Evolutionary conservation across 92 coral and sea anemone species (phyloP), one percentile per base, ranked within the genome.

Genomic region (Scolanthus callimorphus): DNA sequence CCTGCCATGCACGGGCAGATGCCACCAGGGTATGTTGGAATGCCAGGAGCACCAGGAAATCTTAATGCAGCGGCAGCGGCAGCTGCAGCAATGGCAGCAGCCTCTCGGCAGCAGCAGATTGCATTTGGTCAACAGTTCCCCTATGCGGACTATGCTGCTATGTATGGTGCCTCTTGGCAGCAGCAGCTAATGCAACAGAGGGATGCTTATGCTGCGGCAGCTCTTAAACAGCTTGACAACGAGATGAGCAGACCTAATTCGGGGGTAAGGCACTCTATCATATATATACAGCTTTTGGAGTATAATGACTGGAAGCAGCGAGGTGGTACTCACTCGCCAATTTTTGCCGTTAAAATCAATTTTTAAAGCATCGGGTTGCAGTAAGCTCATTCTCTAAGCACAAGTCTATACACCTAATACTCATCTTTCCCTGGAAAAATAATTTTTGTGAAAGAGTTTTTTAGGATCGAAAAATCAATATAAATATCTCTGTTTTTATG

Each of bases 71-170:
- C 84, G 9, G 83, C 86, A 53, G 79, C 89, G 0, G 95, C 91
- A 11, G 91, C 90, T 9, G 95, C 95, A 1, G 95, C 95, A 15
- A 86, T 86, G 1, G 82, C 88, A 23, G 95, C 95, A 17, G 95
- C 95, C 8, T 56, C 82, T 25, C 88, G 79, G 43, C 92, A 85
- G 46, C 85, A 87, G 75, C 77, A 55, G 44, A n/a, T n/a, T n/a
- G 79, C 85, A 6, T 87, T 83, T 45, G 69, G 85, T 19, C 88
- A 76, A 49, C 92, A 85, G 79, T 85, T 74, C 60, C 95, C 95
- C 20, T 87, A 76, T 69, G n/a, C n/a, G n/a, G 95, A 87, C 51
- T 87, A 82, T 51, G 44, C 95, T 22, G 47, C 95, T 22, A 55
- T 86, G 70, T 87, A 82, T 55, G 80, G 85, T 20, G 85, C 90